phyloP scores from a whole-genome alignment of 2,888 invertebrate species.

The Eurytoma adleriae region DNA sequence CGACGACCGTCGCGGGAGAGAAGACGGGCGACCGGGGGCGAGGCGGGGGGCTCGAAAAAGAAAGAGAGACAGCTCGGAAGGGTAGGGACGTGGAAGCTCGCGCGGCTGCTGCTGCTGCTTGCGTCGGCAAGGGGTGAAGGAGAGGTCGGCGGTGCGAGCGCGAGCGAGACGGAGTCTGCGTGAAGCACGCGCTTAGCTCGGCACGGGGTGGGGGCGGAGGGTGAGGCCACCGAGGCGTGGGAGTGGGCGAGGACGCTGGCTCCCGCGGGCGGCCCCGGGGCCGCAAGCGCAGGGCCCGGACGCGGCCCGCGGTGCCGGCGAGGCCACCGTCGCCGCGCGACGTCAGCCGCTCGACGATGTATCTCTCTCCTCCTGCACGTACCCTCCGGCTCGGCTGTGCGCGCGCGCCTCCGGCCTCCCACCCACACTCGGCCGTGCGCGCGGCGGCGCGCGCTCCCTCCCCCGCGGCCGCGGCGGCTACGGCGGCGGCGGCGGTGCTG shows the following conservation, averaged over 20 bases:
- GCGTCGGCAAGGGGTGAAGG: slow-evolving; percentile 42
- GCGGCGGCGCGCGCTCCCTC: background rate
- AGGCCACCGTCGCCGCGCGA: slow-evolving; percentile 50
- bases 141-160: slow-evolving; percentile 43
- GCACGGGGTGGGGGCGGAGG: background rate
- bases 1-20: background rate
- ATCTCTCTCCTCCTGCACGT: slow-evolving; percentile 33
- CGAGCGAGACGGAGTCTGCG: slow-evolving; percentile 27
- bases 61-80: background rate
- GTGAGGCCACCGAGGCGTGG: slow-evolving; percentile 71
- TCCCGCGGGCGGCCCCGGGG: slow-evolving; percentile 42
- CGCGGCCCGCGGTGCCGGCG: slow-evolving; percentile 14
- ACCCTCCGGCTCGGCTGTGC: background rate
- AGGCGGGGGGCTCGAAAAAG: slow-evolving; percentile 51
- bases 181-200: background rate
- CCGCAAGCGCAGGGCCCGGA: background rate
- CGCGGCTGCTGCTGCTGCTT: slow-evolving; percentile 16
- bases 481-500: slow-evolving; percentile 8
- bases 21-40: background rate
- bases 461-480: slow-evolving; percentile 3
- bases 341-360: slow-evolving; percentile 29
- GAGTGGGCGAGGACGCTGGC: slow-evolving; percentile 73
- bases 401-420: background rate
- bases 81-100: slow-evolving; percentile 27
- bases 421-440: slow-evolving; percentile 11